A percentile compares a stretch with the other conserved stretches of the same genome.
phyloP scores from a whole-genome alignment of 2,888 invertebrate species.

The Willowsia nigromaculata region DNA sequence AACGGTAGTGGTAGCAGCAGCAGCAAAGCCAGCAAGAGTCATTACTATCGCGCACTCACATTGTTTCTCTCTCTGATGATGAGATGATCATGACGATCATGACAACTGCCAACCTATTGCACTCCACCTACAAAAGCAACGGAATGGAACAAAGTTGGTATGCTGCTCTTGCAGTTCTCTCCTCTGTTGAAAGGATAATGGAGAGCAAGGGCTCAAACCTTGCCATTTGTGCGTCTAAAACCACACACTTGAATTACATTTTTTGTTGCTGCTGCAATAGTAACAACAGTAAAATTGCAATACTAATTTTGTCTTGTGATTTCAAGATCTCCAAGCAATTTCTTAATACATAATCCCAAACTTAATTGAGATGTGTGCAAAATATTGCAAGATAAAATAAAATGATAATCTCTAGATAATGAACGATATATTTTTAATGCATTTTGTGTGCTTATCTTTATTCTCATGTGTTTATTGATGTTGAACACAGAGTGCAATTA shows the following conservation, averaged over 20 bases:
- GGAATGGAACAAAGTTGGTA: conserved; percentile 46
- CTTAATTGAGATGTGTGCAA: no score
- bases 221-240: conserved; percentile 56
- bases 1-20: background rate
- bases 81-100: no score
- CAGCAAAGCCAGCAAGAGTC: background rate
- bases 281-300: background rate
- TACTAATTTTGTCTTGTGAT: background rate
- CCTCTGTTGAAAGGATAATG: conserved; percentile 3
- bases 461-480: background rate
- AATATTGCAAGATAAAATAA: no score
- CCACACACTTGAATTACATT: conserved; percentile 61
- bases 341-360: background rate
- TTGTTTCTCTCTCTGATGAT: conserved; percentile 27
- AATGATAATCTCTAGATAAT: background rate
- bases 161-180: background rate
- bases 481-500: background rate
- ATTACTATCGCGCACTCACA: background rate
- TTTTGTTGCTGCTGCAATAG: background rate
- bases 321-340: background rate
- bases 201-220: conserved; percentile 68
- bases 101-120: background rate
- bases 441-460: background rate
- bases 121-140: conserved; percentile 54
- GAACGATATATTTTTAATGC: no score